Evolutionary conservation across 2,888 invertebrate species (phyloP).

Genomic region (Proisotoma minuta): DNA sequence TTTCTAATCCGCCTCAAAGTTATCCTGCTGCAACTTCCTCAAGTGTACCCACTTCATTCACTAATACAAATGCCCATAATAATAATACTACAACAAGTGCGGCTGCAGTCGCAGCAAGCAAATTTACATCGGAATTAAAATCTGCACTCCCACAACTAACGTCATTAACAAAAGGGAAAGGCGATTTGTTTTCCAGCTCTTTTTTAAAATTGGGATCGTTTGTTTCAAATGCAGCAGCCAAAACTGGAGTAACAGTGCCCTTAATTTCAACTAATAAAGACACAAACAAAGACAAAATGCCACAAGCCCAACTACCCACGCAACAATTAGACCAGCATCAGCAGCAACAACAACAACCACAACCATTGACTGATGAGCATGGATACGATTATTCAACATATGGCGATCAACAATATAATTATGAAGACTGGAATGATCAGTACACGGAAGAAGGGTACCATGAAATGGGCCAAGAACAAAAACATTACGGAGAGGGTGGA

Average conservation of each 20-base stretch:
- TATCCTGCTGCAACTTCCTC: conserved; percentile 1
- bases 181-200: conserved; percentile 36
- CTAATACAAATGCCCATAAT: conserved; percentile 8
- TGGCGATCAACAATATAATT: conserved; percentile 4
- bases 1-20: background rate
- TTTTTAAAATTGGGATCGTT: conserved; percentile 38
- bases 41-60: background rate
- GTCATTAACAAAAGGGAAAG: conserved; percentile 34
- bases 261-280: conserved; percentile 31
- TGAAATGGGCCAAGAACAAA: conserved; percentile 1
- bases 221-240: conserved; percentile 35
- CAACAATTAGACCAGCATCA: background rate
- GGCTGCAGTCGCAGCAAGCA: conserved; percentile 33
- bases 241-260: conserved; percentile 35
- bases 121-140: conserved; percentile 38
- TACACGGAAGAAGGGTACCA: conserved; percentile 17
- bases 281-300: conserved; percentile 25
- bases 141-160: conserved; percentile 36
- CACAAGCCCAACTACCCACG: background rate
- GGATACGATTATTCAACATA: conserved; percentile 21
- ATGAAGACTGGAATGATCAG: conserved; percentile 18
- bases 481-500: conserved; percentile 5
- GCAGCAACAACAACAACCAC: background rate
- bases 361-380: conserved; percentile 27
- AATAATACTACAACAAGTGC: conserved; percentile 13